phyloP scores from a whole-genome alignment of 2,797 vertebrate species.

The Characodon lateralis region DNA sequence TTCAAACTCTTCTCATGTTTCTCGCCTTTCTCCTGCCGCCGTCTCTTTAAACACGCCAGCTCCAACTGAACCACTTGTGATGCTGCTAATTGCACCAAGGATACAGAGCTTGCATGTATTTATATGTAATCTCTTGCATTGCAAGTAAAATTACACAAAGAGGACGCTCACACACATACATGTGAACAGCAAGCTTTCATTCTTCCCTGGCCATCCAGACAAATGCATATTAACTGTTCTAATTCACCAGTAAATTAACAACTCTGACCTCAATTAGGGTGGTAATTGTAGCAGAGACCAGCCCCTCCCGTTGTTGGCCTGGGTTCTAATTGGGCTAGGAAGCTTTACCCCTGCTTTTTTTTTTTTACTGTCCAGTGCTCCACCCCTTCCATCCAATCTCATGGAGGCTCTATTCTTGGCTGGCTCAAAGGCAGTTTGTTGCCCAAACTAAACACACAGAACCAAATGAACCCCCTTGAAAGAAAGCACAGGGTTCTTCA shows the following conservation, averaged over 20 bases:
- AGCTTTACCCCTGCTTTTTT: slow-evolving; percentile 35
- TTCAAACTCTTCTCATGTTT: slow-evolving; percentile 22
- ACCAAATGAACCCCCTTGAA: slow-evolving; percentile 5
- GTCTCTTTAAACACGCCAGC: slow-evolving; percentile 45
- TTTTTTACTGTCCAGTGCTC: neutral
- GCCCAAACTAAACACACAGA: slow-evolving; percentile 37
- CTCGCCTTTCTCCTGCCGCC: slow-evolving; percentile 39
- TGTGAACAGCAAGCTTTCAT: slow-evolving; percentile 36
- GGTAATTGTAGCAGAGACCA: slow-evolving; percentile 78
- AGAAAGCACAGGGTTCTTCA: neutral
- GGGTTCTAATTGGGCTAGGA: slow-evolving; percentile 78
- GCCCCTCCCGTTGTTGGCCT: slow-evolving; percentile 49
- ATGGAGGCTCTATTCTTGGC: slow-evolving; percentile 28
- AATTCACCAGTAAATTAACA: slow-evolving; percentile 86
- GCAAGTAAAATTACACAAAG: slow-evolving; percentile 53
- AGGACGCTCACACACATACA: slow-evolving; percentile 17
- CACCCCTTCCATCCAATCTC: slow-evolving; percentile 5
- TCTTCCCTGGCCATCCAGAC: slow-evolving; percentile 82
- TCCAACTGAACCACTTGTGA: slow-evolving; percentile 68
- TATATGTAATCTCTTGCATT: slow-evolving; percentile 69
- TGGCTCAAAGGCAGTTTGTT: slow-evolving; percentile 30
- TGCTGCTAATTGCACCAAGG: slow-evolving; percentile 73
- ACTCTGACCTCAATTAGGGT: slow-evolving; percentile 85
- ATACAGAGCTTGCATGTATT: slow-evolving; percentile 60
- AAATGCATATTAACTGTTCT: slow-evolving; percentile 85